Conservation (phyloP, 2,888 invertebrate species). For the Thelaira solivaga region DNA sequence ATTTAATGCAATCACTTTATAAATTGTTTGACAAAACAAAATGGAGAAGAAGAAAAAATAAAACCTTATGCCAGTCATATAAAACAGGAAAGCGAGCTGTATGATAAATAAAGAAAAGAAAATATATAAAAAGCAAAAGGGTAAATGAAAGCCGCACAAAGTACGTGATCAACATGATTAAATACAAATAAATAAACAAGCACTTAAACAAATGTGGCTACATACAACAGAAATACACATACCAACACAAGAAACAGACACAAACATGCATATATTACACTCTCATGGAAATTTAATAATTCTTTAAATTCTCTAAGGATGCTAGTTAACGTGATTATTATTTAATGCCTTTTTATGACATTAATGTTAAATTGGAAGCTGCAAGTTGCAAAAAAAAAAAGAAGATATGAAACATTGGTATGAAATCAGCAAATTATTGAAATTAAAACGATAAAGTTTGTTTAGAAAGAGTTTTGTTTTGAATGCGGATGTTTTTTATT, state of each 20-base stretch:
- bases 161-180: conserved; percentile 51
- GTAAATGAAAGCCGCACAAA: conserved; percentile 33
- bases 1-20: conserved; percentile 57
- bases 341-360: conserved; percentile 48
- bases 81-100: neutral
- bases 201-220: conserved; percentile 25
- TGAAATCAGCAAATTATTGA: too few relatives aligned
- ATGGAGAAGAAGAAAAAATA: neutral
- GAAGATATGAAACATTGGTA: neutral
- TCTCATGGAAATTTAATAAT: conserved; percentile 32
- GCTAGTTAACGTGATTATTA: conserved; percentile 55
- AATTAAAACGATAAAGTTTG: too few relatives aligned
- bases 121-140: conserved; percentile 11
- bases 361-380: conserved; percentile 25
- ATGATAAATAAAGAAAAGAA: neutral
- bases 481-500: too few relatives aligned
- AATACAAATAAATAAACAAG: conserved; percentile 19
- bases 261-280: neutral
- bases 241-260: too few relatives aligned
- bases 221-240: neutral
- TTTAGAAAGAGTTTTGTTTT: too few relatives aligned
- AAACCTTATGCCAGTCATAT: neutral
- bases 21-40: conserved; percentile 34
- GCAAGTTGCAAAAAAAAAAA: neutral
- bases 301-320: conserved; percentile 51